phyloP scores from a whole-genome alignment of 2,888 invertebrate species.

The Galerucella nymphaeae region DNA sequence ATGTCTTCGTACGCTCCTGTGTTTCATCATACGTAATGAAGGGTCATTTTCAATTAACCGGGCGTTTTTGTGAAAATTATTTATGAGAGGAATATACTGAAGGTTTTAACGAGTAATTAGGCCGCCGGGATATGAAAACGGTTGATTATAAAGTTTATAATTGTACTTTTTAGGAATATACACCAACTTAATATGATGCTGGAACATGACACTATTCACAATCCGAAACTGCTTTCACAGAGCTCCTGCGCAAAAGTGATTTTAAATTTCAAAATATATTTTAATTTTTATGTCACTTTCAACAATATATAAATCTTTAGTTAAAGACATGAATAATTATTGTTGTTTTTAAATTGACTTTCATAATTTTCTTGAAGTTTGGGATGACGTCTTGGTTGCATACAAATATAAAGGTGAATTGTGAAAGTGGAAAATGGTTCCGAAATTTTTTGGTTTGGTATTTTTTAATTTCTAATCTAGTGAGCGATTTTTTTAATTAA shows the following conservation, averaged over 20 bases:
- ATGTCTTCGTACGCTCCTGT: neutral
- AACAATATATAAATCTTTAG: too few species aligned
- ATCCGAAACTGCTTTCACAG: neutral
- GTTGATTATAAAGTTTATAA: slow-evolving; percentile 23
- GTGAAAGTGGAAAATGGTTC: too few species aligned
- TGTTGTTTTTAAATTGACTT: too few species aligned
- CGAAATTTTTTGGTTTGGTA: too few species aligned
- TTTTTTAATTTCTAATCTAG: too few species aligned
- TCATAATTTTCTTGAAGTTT: too few species aligned
- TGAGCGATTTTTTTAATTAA: too few species aligned
- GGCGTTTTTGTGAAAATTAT: slow-evolving; percentile 32
- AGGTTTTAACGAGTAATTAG: slow-evolving; percentile 30
- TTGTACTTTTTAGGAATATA: slow-evolving; percentile 15
- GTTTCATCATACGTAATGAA: slow-evolving; percentile 20
- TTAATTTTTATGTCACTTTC: too few species aligned
- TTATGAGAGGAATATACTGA: slow-evolving; percentile 29
- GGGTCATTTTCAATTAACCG: slow-evolving; percentile 32
- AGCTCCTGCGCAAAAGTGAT: neutral
- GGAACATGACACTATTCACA: neutral
- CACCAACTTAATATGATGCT: neutral
- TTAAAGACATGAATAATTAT: too few species aligned
- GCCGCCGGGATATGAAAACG: slow-evolving; percentile 18
- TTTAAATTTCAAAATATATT: neutral
- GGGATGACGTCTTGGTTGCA: too few species aligned
- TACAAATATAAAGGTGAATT: too few species aligned